A percentile compares a stretch with the other conserved stretches of the same genome.
These are phyloP conservation scores for Guaruba guarouba DNA, from an alignment of 2,113 vertebrate species.

Conservation along the genomic window DNA sequence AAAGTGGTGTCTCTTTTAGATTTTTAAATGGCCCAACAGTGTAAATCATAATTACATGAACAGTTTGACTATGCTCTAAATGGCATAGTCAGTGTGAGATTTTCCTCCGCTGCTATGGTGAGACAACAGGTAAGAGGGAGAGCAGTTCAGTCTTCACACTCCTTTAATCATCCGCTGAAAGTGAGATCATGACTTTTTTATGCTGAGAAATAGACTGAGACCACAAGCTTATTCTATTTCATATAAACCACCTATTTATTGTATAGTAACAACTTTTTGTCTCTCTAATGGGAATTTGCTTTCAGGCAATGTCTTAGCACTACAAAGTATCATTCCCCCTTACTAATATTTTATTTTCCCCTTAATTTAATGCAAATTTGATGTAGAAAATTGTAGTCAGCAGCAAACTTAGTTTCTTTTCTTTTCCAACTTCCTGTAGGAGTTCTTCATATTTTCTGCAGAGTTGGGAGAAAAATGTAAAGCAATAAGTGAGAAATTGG, in stretches of 20 bases:
- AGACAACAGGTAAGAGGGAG: neutral
- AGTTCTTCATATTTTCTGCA: constrained; percentile 57
- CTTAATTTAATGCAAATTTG: constrained; percentile 7
- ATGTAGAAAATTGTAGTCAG: neutral
- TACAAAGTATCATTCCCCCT: neutral
- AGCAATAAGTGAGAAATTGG: constrained; percentile 77
- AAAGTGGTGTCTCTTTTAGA: neutral
- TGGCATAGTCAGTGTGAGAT: neutral
- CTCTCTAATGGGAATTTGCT: neutral
- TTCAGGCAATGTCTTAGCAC: neutral
- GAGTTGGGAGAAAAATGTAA: constrained; percentile 72
- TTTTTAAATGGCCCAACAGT: neutral
- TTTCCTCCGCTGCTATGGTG: neutral
- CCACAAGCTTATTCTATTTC: neutral
- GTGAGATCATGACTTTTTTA: constrained; percentile 10
- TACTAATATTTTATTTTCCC: constrained; percentile 15
- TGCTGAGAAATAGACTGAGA: neutral
- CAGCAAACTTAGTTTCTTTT: neutral
- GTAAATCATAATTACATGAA: neutral
- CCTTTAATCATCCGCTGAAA: constrained; percentile 21
- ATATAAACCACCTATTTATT: neutral
- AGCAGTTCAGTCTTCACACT: neutral
- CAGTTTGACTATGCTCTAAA: neutral
- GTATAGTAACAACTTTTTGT: neutral
- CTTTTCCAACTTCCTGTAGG: constrained; percentile 56